Evolutionary conservation across 2,113 vertebrate genomes (phyloP), one percentile per base, ranked within the genome.

Genomic region (Thalassoma bifasciatum): DNA sequence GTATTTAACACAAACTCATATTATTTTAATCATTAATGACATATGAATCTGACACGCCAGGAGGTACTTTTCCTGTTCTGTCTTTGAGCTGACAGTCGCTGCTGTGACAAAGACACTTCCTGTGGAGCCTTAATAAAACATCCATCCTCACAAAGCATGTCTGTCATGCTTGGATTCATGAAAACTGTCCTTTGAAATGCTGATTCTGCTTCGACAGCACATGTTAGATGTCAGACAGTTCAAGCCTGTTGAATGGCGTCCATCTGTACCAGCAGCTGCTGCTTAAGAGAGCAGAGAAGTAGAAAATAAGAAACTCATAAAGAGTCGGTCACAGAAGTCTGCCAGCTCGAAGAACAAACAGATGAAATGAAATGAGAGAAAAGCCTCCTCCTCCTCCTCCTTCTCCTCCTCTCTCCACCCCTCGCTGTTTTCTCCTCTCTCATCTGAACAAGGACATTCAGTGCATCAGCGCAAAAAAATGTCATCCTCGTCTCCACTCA

Each of bases 371-470:
- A 66, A 64, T 58, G 59, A 87, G 59, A 67, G 44, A 77, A 46
- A 79, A 81, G 38, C 68, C 77, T 62, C 19, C 5, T 8, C 36
- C 72, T 46, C 16, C 51, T 67, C 65, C 61, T 57, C 71, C 37
- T 42, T 16, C 49, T 79, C 60, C 40, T 42, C 30, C 30, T 80
- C 54, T 47, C 46, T 42, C 64, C 70, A 72, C 61, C 77, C 44
- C 22, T 84, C 37, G 2, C 79, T 42, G 40, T 42, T 12, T 42
- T 82, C 56, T 77, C 57, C 38, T 14, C 66, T 82, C 72, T 79
- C 67, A 49, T 79, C 75, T 68, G 76, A 89, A 85, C 89, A 91
- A 91, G 90, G 86, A 86, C 86, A 71, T 86, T 87, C 69, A 74
- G 86, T 69, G 62, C 72, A 85, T 88, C 84, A 75, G 61, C 52